Evolutionary conservation across 2,888 invertebrate species (phyloP), one percentile per base, ranked within the genome.

Genomic region (Amblyteles armatorius): DNA sequence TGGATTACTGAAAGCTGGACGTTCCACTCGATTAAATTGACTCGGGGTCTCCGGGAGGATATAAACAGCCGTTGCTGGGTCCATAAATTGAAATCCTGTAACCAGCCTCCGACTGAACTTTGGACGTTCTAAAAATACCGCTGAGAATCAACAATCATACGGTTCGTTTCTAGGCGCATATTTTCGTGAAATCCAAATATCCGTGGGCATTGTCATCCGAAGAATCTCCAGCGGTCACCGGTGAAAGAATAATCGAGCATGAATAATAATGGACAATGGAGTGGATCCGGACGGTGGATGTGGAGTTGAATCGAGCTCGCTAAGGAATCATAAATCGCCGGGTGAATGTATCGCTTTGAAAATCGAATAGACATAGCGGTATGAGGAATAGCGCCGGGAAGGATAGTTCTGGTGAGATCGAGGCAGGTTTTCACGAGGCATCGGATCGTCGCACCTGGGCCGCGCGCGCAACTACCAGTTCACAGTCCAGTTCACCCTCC

Each of bases 181-280:
- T 57, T 57, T 22, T 57, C 22, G 11, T 22, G 77, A 77, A 85
- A 83, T 74, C 50, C 63, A 57, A 79, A 84, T 73, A 72, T 74
- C 57, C 11, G 77, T 63, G 22, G 63, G 74, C 68, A 79, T 79
- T 85, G 85, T 85, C 76, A 80, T 72, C 65, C 60, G 26, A 60
- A 79, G 82, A 82, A 82, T 79, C 50, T 57, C 72, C 3, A 2
- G 26, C 60, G 80, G 84, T 77, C 84, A 78, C 67, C 77, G 72
- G 68, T 73, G 72, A 52, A 80, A 82, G 85, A 77, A 83, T 73
- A 77, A 82, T 85, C 83, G 79, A 72, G 85, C 83, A 85, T 85
- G 85, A 83, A 85, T 85, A 83, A 85, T 85, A 85, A 85, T 85
- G 85, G 80, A 85, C 85, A 85, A 85, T 85, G 85, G 80, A 52